Evolutionary conservation across 2,797 vertebrate species (phyloP).

Genomic region (Alfaro cultratus): DNA sequence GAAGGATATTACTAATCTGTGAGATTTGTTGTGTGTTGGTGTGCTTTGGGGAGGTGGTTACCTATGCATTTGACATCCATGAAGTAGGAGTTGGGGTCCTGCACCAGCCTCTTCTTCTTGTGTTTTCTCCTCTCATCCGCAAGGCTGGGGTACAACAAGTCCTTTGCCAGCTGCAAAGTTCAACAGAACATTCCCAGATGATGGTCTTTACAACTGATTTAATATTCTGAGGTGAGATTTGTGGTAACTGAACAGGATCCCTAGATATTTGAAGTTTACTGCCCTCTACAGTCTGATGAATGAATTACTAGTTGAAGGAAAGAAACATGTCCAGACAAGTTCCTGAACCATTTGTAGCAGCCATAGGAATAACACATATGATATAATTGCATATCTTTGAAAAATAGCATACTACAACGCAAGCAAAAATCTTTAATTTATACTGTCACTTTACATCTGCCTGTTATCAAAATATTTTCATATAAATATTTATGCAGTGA

Average conservation of each 20-base stretch:
- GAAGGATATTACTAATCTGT: not conserved
- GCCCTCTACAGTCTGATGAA: conserved; percentile 52
- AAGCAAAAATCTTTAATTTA: not conserved
- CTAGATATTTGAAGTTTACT: not conserved
- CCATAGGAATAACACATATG: not conserved
- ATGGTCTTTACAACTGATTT: not conserved
- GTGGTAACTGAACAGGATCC: not conserved
- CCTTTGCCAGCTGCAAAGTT: conserved; percentile 52
- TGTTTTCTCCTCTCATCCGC: conserved; percentile 64
- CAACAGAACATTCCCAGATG: not conserved
- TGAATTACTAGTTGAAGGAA: conserved; percentile 1
- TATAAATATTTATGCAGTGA: not conserved
- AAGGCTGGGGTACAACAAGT: conserved; percentile 69
- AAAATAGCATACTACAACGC: not conserved
- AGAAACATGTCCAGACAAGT: conserved; percentile 64
- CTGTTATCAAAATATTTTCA: not conserved
- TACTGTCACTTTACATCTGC: not conserved
- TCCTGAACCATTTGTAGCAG: not conserved
- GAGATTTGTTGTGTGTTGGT: not conserved
- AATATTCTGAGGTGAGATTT: not conserved
- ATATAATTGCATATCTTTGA: not conserved
- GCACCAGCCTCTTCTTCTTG: conserved; percentile 81
- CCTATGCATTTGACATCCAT: conserved; percentile 82
- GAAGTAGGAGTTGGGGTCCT: conserved; percentile 81
- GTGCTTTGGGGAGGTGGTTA: conserved; percentile 6